These are phyloP conservation scores for Rutilus rutilus DNA, from an alignment of 2,113 vertebrate genomes.

Conservation along the genomic window DNA sequence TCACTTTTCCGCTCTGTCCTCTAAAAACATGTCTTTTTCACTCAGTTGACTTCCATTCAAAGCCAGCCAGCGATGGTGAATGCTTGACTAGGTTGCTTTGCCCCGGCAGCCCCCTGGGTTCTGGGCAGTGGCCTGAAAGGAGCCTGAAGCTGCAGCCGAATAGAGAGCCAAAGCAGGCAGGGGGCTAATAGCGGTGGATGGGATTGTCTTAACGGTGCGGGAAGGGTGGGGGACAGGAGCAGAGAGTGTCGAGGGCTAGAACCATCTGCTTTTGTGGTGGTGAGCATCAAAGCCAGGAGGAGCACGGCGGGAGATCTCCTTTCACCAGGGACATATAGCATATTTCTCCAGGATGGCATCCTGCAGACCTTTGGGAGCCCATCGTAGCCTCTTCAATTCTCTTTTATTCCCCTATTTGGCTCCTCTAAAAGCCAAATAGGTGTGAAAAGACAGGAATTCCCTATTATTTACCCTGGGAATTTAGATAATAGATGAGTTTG, in stretches of 20 bases:
- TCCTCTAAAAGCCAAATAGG: slow-evolving; percentile 63
- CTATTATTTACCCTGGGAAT: slow-evolving; percentile 73
- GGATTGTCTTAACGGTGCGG: slow-evolving; percentile 71
- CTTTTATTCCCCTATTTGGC: slow-evolving; percentile 63
- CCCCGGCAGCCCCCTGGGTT: slow-evolving; percentile 69
- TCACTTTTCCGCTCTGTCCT: slow-evolving; percentile 63
- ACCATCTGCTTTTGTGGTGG: slow-evolving; percentile 82
- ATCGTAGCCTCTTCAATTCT: slow-evolving; percentile 64
- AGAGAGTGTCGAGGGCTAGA: slow-evolving; percentile 68
- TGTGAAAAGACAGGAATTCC: slow-evolving; percentile 63
- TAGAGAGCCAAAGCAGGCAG: slow-evolving; percentile 72
- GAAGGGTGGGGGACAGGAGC: slow-evolving; percentile 51
- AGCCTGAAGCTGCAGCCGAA: slow-evolving; percentile 18
- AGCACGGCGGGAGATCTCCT: slow-evolving; percentile 73
- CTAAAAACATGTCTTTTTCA: slow-evolving; percentile 76
- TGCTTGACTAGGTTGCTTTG: slow-evolving; percentile 76
- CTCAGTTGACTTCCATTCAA: slow-evolving; percentile 77
- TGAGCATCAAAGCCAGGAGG: slow-evolving; percentile 80
- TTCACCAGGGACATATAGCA: slow-evolving; percentile 74
- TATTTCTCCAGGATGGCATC: slow-evolving; percentile 74
- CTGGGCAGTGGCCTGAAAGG: slow-evolving; percentile 65
- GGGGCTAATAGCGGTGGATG: slow-evolving; percentile 77
- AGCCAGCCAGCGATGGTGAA: slow-evolving; percentile 73
- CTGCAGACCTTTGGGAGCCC: slow-evolving; percentile 67
- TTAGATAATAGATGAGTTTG: slow-evolving; percentile 74